These are phyloP conservation scores for Formica selysi DNA, from an alignment of 1,140 invertebrate species.

Conservation along the genomic window DNA sequence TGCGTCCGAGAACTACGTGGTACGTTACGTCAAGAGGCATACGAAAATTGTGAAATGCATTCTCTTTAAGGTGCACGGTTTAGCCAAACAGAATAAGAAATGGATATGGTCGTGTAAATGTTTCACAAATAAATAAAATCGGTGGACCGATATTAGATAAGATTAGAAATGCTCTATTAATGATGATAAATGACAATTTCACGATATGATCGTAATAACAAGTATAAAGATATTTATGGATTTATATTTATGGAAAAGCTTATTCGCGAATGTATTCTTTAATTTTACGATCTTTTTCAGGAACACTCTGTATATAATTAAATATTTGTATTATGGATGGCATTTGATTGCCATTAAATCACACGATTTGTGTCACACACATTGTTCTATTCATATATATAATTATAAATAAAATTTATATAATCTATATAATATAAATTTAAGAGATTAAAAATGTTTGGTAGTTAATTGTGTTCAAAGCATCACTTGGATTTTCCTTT, in stretches of 20 bases:
- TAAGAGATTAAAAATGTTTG: not conserved
- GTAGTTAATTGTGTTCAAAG: constrained; percentile 33
- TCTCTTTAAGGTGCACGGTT: not conserved
- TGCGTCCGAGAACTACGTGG: not conserved
- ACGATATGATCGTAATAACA: constrained; percentile 6
- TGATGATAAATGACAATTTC: not conserved
- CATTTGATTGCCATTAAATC: not conserved
- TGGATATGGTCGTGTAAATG: not conserved
- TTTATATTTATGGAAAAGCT: constrained; percentile 2
- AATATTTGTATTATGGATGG: not conserved
- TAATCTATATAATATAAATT: not conserved
- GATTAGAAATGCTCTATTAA: constrained; percentile 16
- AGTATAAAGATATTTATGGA: not conserved
- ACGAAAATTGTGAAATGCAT: constrained; percentile 3
- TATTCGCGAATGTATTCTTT: not conserved
- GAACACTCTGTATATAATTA: not conserved
- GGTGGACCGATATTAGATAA: not conserved
- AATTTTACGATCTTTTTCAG: not conserved
- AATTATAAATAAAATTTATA: constrained; percentile 7
- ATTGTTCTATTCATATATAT: not conserved
- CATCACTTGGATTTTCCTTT: constrained; percentile 29
- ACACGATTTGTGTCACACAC: no score
- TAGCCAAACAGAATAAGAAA: constrained; percentile 9
- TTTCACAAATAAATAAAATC: constrained; percentile 4
- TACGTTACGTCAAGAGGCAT: constrained; percentile 12